Evolutionary conservation across 2,113 vertebrate genomes (phyloP).

Genomic region (Microcebus griseorufus): DNA sequence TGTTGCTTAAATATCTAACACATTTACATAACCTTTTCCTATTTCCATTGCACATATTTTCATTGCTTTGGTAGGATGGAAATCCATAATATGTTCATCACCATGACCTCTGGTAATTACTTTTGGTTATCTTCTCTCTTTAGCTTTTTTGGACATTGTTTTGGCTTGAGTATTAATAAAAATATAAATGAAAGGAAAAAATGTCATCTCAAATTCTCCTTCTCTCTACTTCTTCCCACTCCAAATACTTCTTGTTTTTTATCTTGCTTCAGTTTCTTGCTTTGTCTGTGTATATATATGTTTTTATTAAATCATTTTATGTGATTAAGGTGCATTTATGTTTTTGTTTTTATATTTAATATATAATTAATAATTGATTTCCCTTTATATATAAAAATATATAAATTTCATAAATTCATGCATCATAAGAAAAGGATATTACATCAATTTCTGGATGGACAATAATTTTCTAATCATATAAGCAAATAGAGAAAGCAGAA

Average conservation of each 20-base stretch:
- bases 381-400: neutral
- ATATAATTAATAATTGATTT: neutral
- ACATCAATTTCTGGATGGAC: neutral
- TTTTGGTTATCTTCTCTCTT: neutral
- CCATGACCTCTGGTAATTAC: neutral
- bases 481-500: neutral
- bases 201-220: neutral
- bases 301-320: neutral
- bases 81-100: neutral
- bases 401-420: neutral
- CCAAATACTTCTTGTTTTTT: neutral
- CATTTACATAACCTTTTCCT: neutral
- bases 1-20: neutral
- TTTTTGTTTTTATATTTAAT: neutral
- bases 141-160: neutral
- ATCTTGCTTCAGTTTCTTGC: neutral
- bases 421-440: neutral
- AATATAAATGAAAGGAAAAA: neutral
- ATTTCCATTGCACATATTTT: neutral
- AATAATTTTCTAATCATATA: neutral
- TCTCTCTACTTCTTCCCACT: neutral
- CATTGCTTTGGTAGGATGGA: neutral
- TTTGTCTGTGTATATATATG: neutral
- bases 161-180: neutral
- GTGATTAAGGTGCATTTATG: neutral